Evolutionary conservation across 2,797 vertebrate genomes (phyloP), one percentile per base, ranked within the genome.

Genomic region (Arctocebus calabarensis): DNA sequence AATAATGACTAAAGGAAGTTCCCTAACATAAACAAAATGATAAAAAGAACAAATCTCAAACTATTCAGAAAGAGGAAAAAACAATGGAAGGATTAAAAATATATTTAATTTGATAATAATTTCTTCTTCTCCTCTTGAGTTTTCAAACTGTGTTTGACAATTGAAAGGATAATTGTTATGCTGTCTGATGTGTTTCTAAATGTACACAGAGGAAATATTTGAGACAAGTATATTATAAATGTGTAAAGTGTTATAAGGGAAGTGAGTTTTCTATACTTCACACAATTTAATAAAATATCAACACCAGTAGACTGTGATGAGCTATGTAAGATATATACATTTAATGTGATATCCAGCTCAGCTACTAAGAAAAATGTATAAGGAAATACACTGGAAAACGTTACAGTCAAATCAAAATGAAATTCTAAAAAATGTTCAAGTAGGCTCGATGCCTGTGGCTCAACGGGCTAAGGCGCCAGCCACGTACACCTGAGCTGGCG

Each of bases 141-240:
- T 82, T 93, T 94, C n/a, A n/a, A 66, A 22, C 64, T 75, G 37
- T 66, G 25, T 88, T 82, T 83, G 68, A 75, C 45, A 82, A 70
- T 29, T 74, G 68, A 57, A 83, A 5, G 29, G 88, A 75, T 88
- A 64, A 57, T 34, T 66, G 66, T 83, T 57, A 83, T 13, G 57
- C 8, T 88, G 29, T 40, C 12, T 74, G 57, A 74, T 52, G 40
- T 20, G 25, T 6, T 77, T 82, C 22, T 29, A 34, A 45, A 68
- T 25, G 10, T 62, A 52, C 6, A n/a, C 16, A 83, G 68, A 75
- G 29, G 23, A 74, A 83, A 66, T 66, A 71, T 45, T 77, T 77
- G 57, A 77, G 61, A 62, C 16, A 91, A 79, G 13, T 62, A 29
- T 48, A 29, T 62, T 83, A 74, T 52, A 91, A 52, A 62, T 82